These are phyloP conservation scores for Pyralis farinalis DNA, from an alignment of 2,888 invertebrate species.

Conservation along the genomic window DNA sequence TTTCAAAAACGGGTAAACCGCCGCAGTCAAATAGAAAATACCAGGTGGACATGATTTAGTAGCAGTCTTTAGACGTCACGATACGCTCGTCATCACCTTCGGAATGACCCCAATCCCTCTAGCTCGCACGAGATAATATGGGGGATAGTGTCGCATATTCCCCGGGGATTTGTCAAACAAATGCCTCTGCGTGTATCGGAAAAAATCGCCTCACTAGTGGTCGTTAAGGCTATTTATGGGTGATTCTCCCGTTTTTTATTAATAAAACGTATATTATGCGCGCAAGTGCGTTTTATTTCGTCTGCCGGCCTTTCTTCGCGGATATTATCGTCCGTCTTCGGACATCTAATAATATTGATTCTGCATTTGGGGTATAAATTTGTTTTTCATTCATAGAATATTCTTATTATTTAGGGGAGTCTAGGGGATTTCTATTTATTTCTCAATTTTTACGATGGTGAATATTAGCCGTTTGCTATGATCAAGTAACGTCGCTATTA, in stretches of 20 bases:
- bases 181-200: conserved; percentile 73
- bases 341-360: conserved; percentile 70
- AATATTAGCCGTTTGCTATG: no score
- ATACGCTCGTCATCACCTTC: conserved; percentile 76
- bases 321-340: conserved; percentile 76
- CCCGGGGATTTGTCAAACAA: conserved; percentile 80
- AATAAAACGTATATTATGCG: conserved; percentile 81
- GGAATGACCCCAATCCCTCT: conserved; percentile 78
- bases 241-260: conserved; percentile 77
- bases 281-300: conserved; percentile 78
- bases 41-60: conserved; percentile 72
- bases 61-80: conserved; percentile 53
- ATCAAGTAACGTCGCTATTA: no score
- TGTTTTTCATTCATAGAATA: conserved; percentile 34
- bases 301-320: conserved; percentile 56
- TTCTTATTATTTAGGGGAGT: conserved; percentile 10
- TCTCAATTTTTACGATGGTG: no score
- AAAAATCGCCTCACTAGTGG: conserved; percentile 68
- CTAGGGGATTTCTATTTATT: no score
- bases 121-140: conserved; percentile 62
- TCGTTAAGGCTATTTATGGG: conserved; percentile 78
- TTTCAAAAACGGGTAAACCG: conserved; percentile 32
- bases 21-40: conserved; percentile 54
- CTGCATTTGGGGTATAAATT: conserved; percentile 38
- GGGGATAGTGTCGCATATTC: conserved; percentile 69